Base-by-base conservation (phyloP, 2,888 invertebrate species). In the Fabriciana adippe region DNA sequence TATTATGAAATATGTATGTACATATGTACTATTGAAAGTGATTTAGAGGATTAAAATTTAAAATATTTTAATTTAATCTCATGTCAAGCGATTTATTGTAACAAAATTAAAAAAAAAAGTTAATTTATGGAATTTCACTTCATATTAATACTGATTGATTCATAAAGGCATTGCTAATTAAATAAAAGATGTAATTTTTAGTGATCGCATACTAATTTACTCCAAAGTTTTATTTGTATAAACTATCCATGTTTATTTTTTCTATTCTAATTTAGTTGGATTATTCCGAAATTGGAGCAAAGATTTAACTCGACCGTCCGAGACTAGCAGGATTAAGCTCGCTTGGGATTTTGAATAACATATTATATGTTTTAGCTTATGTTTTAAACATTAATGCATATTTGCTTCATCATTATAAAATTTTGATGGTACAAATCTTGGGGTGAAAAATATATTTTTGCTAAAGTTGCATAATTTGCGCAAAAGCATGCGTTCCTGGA, bases 281-380 rank as follows among this genome's bases (percentile, higher is more conserved):
- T 48, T 64, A 62, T 62, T 59, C 31, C 55, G 50, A 62, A 70
- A 62, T 70, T 70, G 64, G 64, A 55, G 50, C 65, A 70, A 65
- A 67, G 67, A 67, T 70, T 70, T 65, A 65, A 54, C 57, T 54
- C 61, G 54, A 65, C 48, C 53, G 62, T 50, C 48, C 47, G 64
- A 31, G n/a, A 45, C 55, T 59, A 62, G 56, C 54, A 18, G 70
- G 70, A 65, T 70, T 67, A 70, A 53, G 54, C 31, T n/a, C 61
- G 50, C 53, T 31, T 21, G 56, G 54, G 65, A 70, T 65, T 57
- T 62, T 62, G 66, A 59, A 66, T 63, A 59, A 66, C 16, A 66
- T 50, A 61, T 56, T 50, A 61, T 56, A 35, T 56, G 21, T 47
- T 26, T 41, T n/a, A 55, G 54, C 54, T 50, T 61, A 67, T 57